phyloP scores from a whole-genome alignment of 2,888 invertebrate species.

The Helleia helle region DNA sequence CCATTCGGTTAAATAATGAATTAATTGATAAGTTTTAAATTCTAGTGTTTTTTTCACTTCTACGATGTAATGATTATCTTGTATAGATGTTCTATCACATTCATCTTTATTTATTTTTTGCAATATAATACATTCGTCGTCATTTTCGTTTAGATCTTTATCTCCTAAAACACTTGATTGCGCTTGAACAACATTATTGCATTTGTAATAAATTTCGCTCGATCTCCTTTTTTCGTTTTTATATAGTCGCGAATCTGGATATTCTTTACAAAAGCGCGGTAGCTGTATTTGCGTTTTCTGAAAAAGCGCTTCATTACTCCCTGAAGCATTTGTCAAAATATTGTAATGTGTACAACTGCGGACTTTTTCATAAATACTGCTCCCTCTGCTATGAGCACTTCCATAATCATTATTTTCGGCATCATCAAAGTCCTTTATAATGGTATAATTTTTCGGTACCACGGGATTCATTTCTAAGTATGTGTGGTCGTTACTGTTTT shows the following conservation, averaged over 20 bases:
- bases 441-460: background rate
- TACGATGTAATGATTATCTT: background rate
- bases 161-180: no score
- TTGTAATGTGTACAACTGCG: background rate
- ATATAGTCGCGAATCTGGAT: slow-evolving; percentile 13
- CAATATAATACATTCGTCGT: no score
- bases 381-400: background rate
- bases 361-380: background rate
- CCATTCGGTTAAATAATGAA: slow-evolving; percentile 37
- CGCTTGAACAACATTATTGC: no score
- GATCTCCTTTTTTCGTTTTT: slow-evolving; percentile 11
- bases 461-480: background rate
- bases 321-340: no score
- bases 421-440: background rate
- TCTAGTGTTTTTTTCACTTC: background rate
- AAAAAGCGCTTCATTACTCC: background rate
- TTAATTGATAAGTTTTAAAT: slow-evolving; percentile 35
- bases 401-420: background rate
- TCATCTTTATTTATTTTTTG: no score
- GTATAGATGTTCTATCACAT: background rate
- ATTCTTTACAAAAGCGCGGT: slow-evolving; percentile 44
- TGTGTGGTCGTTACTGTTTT: background rate
- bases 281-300: slow-evolving; percentile 19
- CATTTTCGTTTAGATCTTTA: no score
- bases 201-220: slow-evolving; percentile 24